Conservation (phyloP, 2,888 invertebrate genomes). For the Aleiodes leptofemur region DNA sequence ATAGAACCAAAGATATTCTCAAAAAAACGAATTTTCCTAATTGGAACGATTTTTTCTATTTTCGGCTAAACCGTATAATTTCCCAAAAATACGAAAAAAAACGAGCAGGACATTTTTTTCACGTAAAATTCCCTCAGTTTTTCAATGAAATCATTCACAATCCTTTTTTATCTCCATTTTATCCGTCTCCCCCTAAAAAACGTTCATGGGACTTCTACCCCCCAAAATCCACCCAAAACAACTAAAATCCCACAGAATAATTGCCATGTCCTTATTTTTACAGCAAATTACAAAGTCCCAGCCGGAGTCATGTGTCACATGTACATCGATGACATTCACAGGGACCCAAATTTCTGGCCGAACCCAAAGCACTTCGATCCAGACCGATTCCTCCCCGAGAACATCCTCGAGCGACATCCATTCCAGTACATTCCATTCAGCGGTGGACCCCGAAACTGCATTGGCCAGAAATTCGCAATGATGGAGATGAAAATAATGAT, state of each 20-base stretch:
- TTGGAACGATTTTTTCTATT: no score
- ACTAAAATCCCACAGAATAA: background rate
- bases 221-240: background rate
- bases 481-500: conserved; percentile 64
- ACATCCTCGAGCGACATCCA: conserved; percentile 76
- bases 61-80: no score
- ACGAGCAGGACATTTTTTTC: no score
- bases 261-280: conserved; percentile 29
- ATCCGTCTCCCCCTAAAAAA: no score
- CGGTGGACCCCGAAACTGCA: conserved; percentile 82
- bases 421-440: conserved; percentile 83
- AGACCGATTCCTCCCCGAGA: conserved; percentile 82
- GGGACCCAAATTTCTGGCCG: conserved; percentile 80
- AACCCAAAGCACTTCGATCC: conserved; percentile 81
- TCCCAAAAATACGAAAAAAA: no score
- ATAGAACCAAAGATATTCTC: no score
- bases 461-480: conserved; percentile 73
- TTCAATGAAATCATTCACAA: no score
- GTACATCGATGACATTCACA: conserved; percentile 81
- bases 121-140: no score
- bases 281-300: conserved; percentile 77
- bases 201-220: background rate
- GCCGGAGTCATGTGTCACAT: conserved; percentile 77
- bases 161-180: no score
- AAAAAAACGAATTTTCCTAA: no score